Base-by-base conservation (phyloP, 92 coral and sea anemone species). In the Phenganax marumi region DNA sequence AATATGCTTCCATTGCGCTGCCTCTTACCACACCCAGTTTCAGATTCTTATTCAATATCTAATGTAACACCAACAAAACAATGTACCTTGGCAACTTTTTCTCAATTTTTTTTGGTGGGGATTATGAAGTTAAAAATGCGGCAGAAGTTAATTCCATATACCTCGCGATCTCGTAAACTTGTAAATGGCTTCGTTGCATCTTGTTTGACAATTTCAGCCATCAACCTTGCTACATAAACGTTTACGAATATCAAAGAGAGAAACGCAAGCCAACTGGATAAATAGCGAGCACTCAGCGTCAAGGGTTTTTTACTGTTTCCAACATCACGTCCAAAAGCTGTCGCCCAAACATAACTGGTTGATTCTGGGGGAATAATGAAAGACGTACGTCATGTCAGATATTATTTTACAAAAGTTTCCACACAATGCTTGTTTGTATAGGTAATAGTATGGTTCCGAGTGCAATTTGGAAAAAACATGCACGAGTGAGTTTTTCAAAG, bases 281-380 rank as follows among this genome's bases (percentile, higher is more conserved):
- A 88, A 51, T 89, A 21, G 17, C 95, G 92, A 18, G 97, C 95
- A 58, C 93, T 89, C 43, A 90, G 86, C 55, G 96, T 88, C 18
- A 87, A 85, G 7, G 97, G 96, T 56, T 89, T 88, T 65, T 89
- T 89, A 70, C 89, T 94, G 47, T 91, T 91, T 12, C 97, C 97
- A 18, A 91, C 91, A 69, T 93, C 97, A 51, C 90, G 90, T 54
- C 97, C 81, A 65, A 93, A 93, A 9, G 97, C 93, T 50, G 88
- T 90, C 75, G 97, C 97, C 97, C 97, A 93, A 39, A 91, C 90
- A 73, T 89, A 93, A 49, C 97, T 91, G 91, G 90, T 89, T 70
- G 96, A 84, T 75, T 91, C 97, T 91, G 71, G 24, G 47, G 21
- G 50, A 21, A 26, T 9, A 65, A 65, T 0, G 72, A 14, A 17